These are phyloP conservation scores for Neotoma lepida DNA, from an alignment of 2,113 vertebrate genomes.

Conservation along the genomic window DNA sequence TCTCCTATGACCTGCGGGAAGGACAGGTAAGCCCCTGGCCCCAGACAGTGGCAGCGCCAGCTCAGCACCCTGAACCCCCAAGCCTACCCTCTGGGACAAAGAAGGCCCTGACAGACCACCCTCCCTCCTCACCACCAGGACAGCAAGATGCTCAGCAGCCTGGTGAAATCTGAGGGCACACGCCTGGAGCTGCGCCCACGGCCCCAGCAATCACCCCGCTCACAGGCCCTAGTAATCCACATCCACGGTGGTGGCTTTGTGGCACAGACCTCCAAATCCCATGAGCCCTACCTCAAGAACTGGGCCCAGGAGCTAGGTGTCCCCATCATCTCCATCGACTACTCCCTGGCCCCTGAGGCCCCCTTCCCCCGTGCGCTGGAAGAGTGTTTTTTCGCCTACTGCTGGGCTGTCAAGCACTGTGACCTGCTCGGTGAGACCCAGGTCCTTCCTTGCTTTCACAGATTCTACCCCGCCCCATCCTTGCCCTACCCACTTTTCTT, in stretches of 20 bases:
- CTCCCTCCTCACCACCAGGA: conserved; percentile 83
- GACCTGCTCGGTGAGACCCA: conserved; percentile 87
- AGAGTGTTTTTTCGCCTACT: conserved; percentile 95
- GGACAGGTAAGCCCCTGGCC: conserved; percentile 90
- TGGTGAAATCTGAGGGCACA: conserved; percentile 87
- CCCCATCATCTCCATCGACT: conserved; percentile 94
- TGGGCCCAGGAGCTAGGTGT: conserved; percentile 93
- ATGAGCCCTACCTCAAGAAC: conserved; percentile 93
- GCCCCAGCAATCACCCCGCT: conserved; percentile 84
- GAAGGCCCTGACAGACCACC: background rate
- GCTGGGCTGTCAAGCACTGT: conserved; percentile 93
- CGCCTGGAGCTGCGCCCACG: conserved; percentile 88
- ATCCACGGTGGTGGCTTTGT: conserved; percentile 94
- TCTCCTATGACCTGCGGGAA: conserved; percentile 92
- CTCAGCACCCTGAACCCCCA: background rate
- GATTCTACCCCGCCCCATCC: no score
- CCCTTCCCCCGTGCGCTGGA: conserved; percentile 94
- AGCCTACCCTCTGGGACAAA: background rate
- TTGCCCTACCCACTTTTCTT: background rate
- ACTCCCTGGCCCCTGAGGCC: conserved; percentile 93
- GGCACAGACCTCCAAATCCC: conserved; percentile 95
- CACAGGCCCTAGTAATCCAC: conserved; percentile 89
- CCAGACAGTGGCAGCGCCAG: conserved; percentile 78
- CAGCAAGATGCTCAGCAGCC: conserved; percentile 87
- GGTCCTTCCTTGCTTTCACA: background rate